A percentile compares a stretch with the other conserved stretches of the same genome.
Evolutionary conservation across 2,888 invertebrate genomes (phyloP).

Genomic region (Diachrysia chrysitis): DNA sequence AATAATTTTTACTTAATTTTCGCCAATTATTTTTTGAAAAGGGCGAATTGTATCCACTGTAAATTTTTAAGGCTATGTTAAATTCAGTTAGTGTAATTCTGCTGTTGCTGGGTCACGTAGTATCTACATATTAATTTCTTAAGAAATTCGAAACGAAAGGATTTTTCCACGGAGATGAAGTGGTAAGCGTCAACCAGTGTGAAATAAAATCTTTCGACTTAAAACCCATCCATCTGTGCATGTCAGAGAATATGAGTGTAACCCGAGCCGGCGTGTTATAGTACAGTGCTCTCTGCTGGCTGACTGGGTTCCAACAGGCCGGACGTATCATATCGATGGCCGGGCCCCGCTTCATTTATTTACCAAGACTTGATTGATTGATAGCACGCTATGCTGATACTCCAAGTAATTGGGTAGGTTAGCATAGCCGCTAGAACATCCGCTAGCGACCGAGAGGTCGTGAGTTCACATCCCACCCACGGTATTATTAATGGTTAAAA

Average conservation of each 20-base stretch:
- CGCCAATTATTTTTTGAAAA: too few relatives aligned
- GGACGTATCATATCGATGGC: slow-evolving; percentile 36
- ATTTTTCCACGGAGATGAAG: slow-evolving; percentile 1
- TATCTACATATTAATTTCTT: background rate
- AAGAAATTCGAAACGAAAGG: background rate
- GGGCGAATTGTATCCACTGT: too few relatives aligned
- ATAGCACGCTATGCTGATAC: slow-evolving; percentile 32
- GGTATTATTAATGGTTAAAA: slow-evolving; percentile 5
- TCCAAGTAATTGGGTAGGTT: background rate
- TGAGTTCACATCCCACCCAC: slow-evolving; percentile 5
- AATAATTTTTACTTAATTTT: background rate
- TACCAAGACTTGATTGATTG: slow-evolving; percentile 27
- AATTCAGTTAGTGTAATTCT: too few relatives aligned
- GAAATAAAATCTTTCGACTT: background rate
- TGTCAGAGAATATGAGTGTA: slow-evolving; percentile 15
- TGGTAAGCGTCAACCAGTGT: background rate
- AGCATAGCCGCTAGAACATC: slow-evolving; percentile 3
- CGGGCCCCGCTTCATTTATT: slow-evolving; percentile 19
- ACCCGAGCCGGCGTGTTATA: slow-evolving; percentile 14
- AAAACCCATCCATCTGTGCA: slow-evolving; percentile 3
- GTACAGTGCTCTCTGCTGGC: background rate
- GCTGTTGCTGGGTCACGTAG: too few relatives aligned
- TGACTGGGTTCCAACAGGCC: slow-evolving; percentile 3
- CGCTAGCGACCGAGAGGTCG: slow-evolving; percentile 4
- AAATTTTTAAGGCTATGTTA: too few relatives aligned